phyloP scores from a whole-genome alignment of 2,888 invertebrate species.

The Protodeltote pygarga region DNA sequence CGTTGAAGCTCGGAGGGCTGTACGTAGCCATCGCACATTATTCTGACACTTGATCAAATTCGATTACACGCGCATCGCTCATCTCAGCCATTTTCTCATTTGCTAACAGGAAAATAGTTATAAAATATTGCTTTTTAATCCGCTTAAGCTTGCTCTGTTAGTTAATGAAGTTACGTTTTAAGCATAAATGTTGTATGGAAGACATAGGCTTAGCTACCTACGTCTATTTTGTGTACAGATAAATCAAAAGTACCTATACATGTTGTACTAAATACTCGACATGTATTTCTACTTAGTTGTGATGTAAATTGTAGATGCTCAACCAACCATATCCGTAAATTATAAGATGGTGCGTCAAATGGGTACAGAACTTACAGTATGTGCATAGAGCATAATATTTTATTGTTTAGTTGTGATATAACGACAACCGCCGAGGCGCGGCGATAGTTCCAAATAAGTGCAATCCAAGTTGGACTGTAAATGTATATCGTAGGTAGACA shows the following conservation, averaged over 20 bases:
- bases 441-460: conserved; percentile 75
- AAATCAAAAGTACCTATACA: too few species aligned
- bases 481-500: conserved; percentile 83
- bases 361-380: conserved; percentile 64
- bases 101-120: conserved; percentile 6
- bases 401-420: conserved; percentile 82
- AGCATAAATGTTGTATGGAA: neutral
- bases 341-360: conserved; percentile 73
- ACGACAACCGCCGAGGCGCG: conserved; percentile 60
- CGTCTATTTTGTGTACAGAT: too few species aligned
- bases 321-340: conserved; percentile 78
- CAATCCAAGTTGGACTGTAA: conserved; percentile 76
- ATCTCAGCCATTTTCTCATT: conserved; percentile 13
- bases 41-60: conserved; percentile 46
- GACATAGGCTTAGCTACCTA: too few species aligned
- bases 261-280: conserved; percentile 3
- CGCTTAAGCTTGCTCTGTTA: neutral
- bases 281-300: conserved; percentile 23
- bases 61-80: conserved; percentile 34
- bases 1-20: conserved; percentile 29
- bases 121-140: conserved; percentile 1
- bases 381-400: conserved; percentile 71
- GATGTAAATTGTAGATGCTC: conserved; percentile 66
- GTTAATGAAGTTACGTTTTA: neutral
- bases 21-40: conserved; percentile 39